These are phyloP conservation scores for Pygathrix nemaeus DNA, from an alignment of 2,113 vertebrate genomes.

Conservation along the genomic window DNA sequence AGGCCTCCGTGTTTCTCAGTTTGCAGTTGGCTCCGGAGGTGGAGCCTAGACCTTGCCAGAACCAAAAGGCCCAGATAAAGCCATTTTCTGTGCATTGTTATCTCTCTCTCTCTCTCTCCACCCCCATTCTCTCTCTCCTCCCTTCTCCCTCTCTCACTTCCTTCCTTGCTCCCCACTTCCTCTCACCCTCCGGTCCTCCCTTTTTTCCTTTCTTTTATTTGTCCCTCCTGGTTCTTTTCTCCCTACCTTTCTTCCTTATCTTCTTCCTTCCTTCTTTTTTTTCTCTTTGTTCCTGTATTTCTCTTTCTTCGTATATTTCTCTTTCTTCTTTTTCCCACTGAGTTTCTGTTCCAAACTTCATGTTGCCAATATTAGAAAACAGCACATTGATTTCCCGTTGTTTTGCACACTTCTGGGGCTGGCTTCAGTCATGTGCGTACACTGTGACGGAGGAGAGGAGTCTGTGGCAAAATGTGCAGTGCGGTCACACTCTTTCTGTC, in stretches of 20 bases:
- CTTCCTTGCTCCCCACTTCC: not conserved
- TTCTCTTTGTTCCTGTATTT: rapidly evolving
- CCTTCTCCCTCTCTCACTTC: not conserved
- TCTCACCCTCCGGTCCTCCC: not conserved
- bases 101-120: too few relatives aligned
- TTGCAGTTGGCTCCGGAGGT: not conserved
- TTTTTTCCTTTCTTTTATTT: not conserved
- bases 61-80: not conserved
- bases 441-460: not conserved
- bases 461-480: rapidly evolving
- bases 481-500: not conserved
- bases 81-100: rapidly evolving
- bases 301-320: not conserved
- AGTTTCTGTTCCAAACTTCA: not conserved
- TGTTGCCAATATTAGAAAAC: not conserved
- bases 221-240: too few relatives aligned
- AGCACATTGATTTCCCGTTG: not conserved
- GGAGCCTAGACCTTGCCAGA: too few relatives aligned
- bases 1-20: rapidly evolving
- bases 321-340: not conserved
- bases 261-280: not conserved
- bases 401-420: not conserved
- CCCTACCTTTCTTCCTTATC: not conserved
- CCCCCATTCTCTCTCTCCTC: rapidly evolving
- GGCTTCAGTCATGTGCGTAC: not conserved